These are phyloP conservation scores for Pteruthius melanotis DNA, from an alignment of 2,113 vertebrate species.

Conservation along the genomic window DNA sequence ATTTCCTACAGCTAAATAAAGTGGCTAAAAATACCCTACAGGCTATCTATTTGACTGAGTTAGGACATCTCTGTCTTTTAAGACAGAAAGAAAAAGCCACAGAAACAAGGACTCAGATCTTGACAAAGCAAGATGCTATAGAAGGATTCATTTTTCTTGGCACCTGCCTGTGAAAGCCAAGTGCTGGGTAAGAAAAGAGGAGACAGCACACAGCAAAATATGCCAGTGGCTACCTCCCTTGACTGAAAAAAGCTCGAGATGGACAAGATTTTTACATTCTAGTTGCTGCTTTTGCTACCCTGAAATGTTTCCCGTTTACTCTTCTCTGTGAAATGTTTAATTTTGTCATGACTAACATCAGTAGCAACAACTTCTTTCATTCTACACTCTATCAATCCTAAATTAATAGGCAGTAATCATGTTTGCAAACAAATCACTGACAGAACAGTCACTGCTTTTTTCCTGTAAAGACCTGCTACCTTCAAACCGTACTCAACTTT, in stretches of 20 bases:
- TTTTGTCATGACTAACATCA: not conserved
- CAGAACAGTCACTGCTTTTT: not conserved
- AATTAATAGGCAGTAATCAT: not conserved
- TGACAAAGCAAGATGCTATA: not conserved
- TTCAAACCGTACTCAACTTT: not conserved
- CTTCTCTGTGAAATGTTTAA: not conserved
- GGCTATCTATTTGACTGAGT: not conserved
- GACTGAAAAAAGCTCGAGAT: not conserved
- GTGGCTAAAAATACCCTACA: not conserved
- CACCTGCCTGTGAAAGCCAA: not conserved
- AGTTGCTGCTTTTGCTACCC: not conserved
- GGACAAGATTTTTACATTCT: not conserved
- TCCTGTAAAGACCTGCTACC: not conserved
- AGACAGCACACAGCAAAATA: not conserved
- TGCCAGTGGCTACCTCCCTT: not conserved
- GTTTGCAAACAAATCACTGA: not conserved
- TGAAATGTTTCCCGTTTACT: not conserved
- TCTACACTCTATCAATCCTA: not conserved
- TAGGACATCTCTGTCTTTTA: not conserved
- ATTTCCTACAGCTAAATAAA: not conserved
- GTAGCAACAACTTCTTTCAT: not conserved
- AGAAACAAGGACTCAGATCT: not conserved
- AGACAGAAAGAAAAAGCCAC: not conserved
- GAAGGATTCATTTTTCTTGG: not conserved
- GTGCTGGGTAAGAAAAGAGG: not conserved